Conservation (phyloP, 2,113 vertebrate genomes). For the Equus przewalskii region DNA sequence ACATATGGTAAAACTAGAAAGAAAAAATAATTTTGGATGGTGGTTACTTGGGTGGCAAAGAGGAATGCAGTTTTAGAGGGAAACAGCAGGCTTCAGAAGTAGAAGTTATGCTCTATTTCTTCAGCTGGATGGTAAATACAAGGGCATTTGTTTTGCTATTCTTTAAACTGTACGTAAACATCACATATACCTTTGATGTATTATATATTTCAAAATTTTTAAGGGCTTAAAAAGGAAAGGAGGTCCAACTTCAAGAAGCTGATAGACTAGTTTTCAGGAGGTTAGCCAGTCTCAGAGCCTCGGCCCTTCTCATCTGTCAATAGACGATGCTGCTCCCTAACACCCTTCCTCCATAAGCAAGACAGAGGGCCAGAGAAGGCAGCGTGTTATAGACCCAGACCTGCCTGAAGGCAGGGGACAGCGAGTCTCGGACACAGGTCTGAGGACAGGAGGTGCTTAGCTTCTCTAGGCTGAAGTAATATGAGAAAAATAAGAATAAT, state of each 20-base stretch:
- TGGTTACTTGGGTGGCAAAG: neutral
- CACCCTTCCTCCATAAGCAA: neutral
- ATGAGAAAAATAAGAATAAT: neutral
- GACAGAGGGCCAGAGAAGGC: neutral
- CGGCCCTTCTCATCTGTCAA: neutral
- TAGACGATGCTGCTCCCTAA: neutral
- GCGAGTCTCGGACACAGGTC: neutral
- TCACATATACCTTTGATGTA: neutral
- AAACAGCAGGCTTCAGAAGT: neutral
- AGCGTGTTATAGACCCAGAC: neutral
- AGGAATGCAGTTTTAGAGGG: neutral
- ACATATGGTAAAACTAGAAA: neutral
- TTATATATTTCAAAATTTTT: neutral
- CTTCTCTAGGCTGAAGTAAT: slow-evolving; percentile 15
- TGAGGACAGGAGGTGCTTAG: neutral
- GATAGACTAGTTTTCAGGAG: neutral
- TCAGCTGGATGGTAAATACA: neutral
- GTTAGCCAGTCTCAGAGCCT: neutral
- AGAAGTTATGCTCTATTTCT: neutral
- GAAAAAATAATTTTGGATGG: neutral
- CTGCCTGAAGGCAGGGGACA: neutral
- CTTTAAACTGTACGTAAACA: neutral
- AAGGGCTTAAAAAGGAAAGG: neutral
- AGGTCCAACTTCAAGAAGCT: neutral
- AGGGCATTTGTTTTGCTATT: neutral